A percentile compares a stretch with the other conserved stretches of the same genome.
phyloP scores from a whole-genome alignment of 2,888 invertebrate genomes.

The Furcula furcula region DNA sequence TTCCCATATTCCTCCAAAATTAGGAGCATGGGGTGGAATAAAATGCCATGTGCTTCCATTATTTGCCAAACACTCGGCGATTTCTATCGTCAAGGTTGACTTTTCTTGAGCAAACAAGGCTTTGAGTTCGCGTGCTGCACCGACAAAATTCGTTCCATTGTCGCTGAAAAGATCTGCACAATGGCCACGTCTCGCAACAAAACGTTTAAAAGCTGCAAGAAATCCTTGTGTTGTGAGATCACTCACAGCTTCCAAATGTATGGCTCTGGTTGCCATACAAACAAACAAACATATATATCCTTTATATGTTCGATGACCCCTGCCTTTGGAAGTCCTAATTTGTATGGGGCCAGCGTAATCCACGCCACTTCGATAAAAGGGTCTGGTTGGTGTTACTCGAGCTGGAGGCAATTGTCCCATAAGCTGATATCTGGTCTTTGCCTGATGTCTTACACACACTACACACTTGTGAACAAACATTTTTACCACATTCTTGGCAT shows the following conservation, averaged over 20 bases:
- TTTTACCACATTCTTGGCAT: slow-evolving; percentile 7
- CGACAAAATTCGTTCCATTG: slow-evolving; percentile 1
- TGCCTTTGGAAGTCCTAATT: slow-evolving; percentile 12
- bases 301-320: neutral
- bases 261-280: too few species aligned
- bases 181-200: slow-evolving; percentile 2
- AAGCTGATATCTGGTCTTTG: slow-evolving; percentile 4
- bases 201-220: slow-evolving; percentile 2
- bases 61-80: too few species aligned
- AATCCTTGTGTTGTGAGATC: neutral
- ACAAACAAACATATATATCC: too few species aligned
- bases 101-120: neutral
- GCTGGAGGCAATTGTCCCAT: slow-evolving; percentile 21
- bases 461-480: slow-evolving; percentile 10
- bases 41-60: too few species aligned
- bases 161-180: slow-evolving; percentile 1
- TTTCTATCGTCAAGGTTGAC: neutral
- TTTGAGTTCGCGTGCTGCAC: neutral
- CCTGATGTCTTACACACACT: slow-evolving; percentile 9
- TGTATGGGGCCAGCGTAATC: too few species aligned
- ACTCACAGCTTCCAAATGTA: too few species aligned
- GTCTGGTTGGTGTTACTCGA: slow-evolving; percentile 10
- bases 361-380: slow-evolving; percentile 11
- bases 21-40: neutral
- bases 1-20: neutral